Conservation (phyloP, 2,113 vertebrate species). For the Anolis carolinensis region DNA sequence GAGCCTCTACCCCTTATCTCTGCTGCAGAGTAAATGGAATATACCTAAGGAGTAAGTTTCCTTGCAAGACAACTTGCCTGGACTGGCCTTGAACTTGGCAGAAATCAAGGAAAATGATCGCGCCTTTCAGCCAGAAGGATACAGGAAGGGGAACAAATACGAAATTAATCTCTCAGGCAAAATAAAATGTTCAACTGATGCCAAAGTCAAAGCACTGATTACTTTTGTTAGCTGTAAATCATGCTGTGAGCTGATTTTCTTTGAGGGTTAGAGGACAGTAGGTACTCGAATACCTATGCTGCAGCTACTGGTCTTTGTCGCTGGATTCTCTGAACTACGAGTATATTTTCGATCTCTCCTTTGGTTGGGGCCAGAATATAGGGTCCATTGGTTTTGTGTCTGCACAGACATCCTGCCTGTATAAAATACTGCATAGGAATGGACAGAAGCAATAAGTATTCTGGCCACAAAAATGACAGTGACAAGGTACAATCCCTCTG, state of each 20-base stretch:
- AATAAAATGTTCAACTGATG: conserved; percentile 33
- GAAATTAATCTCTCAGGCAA: conserved; percentile 39
- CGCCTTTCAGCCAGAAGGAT: conserved; percentile 32
- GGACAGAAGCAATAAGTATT: neutral
- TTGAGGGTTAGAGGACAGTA: neutral
- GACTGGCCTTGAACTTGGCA: conserved; percentile 38
- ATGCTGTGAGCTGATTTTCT: conserved; percentile 20
- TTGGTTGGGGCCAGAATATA: conserved; percentile 16
- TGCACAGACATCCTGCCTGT: neutral
- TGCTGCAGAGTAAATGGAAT: conserved; percentile 32
- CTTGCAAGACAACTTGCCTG: conserved; percentile 23
- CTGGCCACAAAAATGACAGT: neutral
- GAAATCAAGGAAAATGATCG: conserved; percentile 39
- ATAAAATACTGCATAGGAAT: conserved; percentile 10
- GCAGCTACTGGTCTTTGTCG: conserved; percentile 26
- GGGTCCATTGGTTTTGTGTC: conserved; percentile 21
- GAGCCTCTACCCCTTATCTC: conserved; percentile 29
- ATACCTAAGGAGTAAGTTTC: conserved; percentile 46
- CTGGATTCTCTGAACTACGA: conserved; percentile 53
- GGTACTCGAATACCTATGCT: neutral
- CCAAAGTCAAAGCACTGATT: conserved; percentile 24
- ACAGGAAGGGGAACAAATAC: neutral
- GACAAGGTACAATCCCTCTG: neutral
- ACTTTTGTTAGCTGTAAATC: conserved; percentile 60
- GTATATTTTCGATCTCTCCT: conserved; percentile 48